Evolutionary conservation across 2,888 invertebrate genomes (phyloP), one percentile per base, ranked within the genome.

Genomic region (Calliphora vomitoria): DNA sequence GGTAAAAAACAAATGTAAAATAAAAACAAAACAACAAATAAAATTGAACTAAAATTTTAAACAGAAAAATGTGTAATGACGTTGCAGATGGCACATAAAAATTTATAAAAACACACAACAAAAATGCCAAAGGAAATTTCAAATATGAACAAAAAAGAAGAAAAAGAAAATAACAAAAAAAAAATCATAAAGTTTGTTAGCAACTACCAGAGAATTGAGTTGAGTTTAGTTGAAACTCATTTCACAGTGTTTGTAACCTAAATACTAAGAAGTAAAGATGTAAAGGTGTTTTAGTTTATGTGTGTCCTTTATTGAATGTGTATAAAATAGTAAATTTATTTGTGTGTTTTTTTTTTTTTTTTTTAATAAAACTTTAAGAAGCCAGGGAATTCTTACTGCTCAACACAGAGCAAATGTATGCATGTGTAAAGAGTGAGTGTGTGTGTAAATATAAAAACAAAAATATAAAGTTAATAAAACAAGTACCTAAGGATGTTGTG

Each of bases 51-150:
- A 8, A 81, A 80, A 64, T 80, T 55, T 79, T 15, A 50, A 66
- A 10, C n/a, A 74, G 25, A 82, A 53, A 50, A 74, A 44, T 64
- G 8, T 75, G 44, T 80, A 69, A 68, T 84, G 81, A 84, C 72
- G 81, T 82, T 87, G 68, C 87, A 81, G 72, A 84, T 87, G 87
- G 76, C 76, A 80, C 50, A 74, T 38, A 55, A 35, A 72, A 64
- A 74, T 68, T 55, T 60, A 58, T 60, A 41, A 15, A 74, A 69
- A 44, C 1, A 6, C 11, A 68, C 38, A 76, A 69, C 8, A 38
- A 47, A 66, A 50, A 62, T 62, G 13, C 10, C 20, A 69, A 75
- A 68, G n/a, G 20, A 62, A 71, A 72, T 47, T 25, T 13, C 58
- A 35, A 66, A 41, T n/a, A 69, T 76, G 13, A 66, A n/a, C 31